Conservation (phyloP, 1,140 invertebrate genomes). For the Drosophila pruinosa region DNA sequence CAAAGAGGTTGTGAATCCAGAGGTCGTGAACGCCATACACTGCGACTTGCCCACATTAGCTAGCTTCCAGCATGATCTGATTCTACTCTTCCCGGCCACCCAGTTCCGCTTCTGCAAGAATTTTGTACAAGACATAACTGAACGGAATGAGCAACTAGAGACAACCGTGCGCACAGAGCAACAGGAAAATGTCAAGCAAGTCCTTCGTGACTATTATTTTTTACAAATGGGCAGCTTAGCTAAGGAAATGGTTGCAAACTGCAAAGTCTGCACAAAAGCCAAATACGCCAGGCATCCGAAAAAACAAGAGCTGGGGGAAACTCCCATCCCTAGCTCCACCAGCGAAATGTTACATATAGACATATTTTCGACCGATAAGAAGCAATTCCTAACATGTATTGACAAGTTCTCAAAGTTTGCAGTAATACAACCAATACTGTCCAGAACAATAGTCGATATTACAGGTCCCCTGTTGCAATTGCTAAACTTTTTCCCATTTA, state of each 20-base stretch:
- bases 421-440: no score
- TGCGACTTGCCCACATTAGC: no score
- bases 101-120: neutral
- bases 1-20: neutral
- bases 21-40: no score
- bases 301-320: neutral
- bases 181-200: slow-evolving; percentile 1
- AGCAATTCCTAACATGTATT: neutral
- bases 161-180: neutral
- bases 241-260: neutral
- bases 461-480: no score
- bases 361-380: slow-evolving; percentile 5
- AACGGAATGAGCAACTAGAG: neutral
- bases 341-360: neutral
- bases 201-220: neutral
- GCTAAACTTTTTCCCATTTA: no score
- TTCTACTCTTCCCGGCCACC: neutral
- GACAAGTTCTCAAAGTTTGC: no score
- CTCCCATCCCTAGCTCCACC: neutral
- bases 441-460: no score
- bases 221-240: neutral
- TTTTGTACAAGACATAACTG: neutral
- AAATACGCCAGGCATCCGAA: neutral
- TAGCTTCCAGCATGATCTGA: no score
- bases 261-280: neutral